These are phyloP conservation scores for Pandemis heparana DNA, from an alignment of 2,888 invertebrate species.

Conservation along the genomic window DNA sequence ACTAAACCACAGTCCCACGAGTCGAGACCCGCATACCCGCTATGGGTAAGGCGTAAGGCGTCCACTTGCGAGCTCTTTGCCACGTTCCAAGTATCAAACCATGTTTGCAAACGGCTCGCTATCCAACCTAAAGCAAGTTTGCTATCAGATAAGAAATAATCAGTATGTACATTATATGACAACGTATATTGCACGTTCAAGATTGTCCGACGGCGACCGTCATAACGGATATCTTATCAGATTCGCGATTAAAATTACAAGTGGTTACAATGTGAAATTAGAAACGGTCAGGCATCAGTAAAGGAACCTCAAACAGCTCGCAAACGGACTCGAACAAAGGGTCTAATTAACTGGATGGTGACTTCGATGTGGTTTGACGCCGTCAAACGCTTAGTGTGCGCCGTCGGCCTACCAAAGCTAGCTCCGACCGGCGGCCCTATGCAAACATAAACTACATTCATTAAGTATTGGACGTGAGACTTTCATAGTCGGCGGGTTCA, in stretches of 20 bases:
- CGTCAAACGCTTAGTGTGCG: conserved; percentile 54
- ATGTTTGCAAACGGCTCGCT: conserved; percentile 15
- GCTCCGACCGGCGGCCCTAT: conserved; percentile 44
- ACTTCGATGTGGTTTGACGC: conserved; percentile 47
- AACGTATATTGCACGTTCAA: conserved; percentile 17
- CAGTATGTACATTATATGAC: conserved; percentile 30
- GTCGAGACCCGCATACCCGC: conserved; percentile 29
- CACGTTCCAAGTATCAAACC: background rate
- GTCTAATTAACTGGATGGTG: conserved; percentile 49
- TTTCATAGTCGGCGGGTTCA: conserved; percentile 44
- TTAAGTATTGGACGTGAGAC: conserved; percentile 60
- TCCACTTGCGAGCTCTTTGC: conserved; percentile 11
- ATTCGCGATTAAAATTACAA: conserved; percentile 9
- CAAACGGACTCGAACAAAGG: conserved; percentile 50
- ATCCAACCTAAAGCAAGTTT: conserved; percentile 22
- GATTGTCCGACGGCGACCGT: conserved; percentile 34
- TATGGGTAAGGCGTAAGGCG: conserved; percentile 1
- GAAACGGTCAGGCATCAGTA: conserved; percentile 50
- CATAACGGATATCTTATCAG: conserved; percentile 31
- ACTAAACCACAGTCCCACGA: conserved; percentile 40
- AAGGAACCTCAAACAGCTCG: conserved; percentile 51
- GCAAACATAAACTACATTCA: conserved; percentile 60
- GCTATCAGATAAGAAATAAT: conserved; percentile 40
- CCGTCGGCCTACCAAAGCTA: conserved; percentile 64
- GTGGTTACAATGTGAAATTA: conserved; percentile 36